Evolutionary conservation across 2,888 invertebrate species (phyloP).

Genomic region (Hypselothyrea guttata): DNA sequence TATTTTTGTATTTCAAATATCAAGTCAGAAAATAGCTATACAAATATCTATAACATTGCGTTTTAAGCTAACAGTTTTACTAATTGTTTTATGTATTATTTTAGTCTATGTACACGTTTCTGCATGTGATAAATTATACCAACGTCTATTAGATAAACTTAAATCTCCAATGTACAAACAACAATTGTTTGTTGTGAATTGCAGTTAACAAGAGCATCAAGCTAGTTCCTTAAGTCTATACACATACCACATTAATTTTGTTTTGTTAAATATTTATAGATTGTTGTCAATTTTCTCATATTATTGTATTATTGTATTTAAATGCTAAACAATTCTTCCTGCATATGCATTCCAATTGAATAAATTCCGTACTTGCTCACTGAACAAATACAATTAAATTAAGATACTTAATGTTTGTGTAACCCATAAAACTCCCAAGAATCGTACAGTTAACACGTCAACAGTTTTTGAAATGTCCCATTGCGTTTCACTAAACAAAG

Average conservation of each 20-base stretch:
- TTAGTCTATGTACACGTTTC: slow-evolving; percentile 7
- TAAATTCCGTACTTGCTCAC: too few relatives aligned
- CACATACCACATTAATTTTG: slow-evolving; percentile 4
- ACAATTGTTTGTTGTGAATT: slow-evolving; percentile 11
- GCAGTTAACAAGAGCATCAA: slow-evolving; percentile 38
- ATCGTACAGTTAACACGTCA: too few relatives aligned
- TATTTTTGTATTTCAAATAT: not conserved
- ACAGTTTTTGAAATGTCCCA: too few relatives aligned
- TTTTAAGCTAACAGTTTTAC: not conserved
- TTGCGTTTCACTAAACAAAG: not conserved
- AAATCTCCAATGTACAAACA: slow-evolving; percentile 22
- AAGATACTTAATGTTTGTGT: too few relatives aligned
- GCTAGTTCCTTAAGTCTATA: slow-evolving; percentile 1
- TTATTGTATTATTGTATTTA: not conserved
- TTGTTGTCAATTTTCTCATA: not conserved
- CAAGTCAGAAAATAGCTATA: too few relatives aligned
- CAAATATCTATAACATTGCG: too few relatives aligned
- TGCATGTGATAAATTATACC: slow-evolving; percentile 32
- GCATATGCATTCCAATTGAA: too few relatives aligned
- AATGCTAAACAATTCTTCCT: not conserved
- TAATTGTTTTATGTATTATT: slow-evolving; percentile 4
- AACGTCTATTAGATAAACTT: slow-evolving; percentile 28
- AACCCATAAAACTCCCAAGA: too few relatives aligned
- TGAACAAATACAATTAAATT: too few relatives aligned
- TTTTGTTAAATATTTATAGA: slow-evolving; percentile 14